These are phyloP conservation scores for Holcopasites calliopsidis DNA, from an alignment of 1,140 invertebrate species.

Conservation along the genomic window DNA sequence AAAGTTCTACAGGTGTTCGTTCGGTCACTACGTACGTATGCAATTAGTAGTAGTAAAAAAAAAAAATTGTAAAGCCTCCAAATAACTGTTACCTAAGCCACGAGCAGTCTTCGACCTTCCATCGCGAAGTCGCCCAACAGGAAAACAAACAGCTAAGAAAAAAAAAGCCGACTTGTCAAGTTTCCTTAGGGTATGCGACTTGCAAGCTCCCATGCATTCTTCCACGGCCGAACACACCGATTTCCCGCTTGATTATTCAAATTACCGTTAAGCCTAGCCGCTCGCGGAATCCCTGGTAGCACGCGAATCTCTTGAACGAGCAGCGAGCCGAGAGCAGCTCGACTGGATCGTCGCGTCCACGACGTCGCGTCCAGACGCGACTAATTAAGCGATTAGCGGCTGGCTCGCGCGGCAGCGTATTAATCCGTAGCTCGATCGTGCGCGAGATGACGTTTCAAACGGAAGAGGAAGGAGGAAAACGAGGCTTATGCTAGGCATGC, in stretches of 20 bases:
- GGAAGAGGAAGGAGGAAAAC: background rate
- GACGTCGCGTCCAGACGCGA: conserved; percentile 18
- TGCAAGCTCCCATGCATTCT: background rate
- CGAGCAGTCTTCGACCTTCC: background rate
- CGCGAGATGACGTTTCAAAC: background rate
- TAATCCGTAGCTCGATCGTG: conserved; percentile 12
- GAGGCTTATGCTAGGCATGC: too few relatives aligned
- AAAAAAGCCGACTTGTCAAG: conserved; percentile 7
- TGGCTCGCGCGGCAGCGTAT: background rate
- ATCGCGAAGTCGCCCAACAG: background rate
- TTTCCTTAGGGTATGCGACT: background rate
- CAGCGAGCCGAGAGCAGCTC: background rate
- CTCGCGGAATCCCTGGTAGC: conserved; percentile 18
- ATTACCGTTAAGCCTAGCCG: conserved; percentile 23
- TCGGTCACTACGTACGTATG: too few relatives aligned
- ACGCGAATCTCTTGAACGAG: background rate
- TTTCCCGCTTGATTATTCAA: conserved; percentile 11
- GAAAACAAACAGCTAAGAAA: background rate
- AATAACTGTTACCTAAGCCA: conserved; percentile 1
- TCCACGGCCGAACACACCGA: background rate
- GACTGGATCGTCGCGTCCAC: background rate
- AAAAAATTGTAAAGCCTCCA: too few relatives aligned
- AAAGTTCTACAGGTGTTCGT: too few relatives aligned
- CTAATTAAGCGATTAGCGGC: conserved; percentile 53
- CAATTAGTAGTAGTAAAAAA: too few relatives aligned